Base-by-base conservation (phyloP, 2,888 invertebrate species). In the Anodontia alba region DNA sequence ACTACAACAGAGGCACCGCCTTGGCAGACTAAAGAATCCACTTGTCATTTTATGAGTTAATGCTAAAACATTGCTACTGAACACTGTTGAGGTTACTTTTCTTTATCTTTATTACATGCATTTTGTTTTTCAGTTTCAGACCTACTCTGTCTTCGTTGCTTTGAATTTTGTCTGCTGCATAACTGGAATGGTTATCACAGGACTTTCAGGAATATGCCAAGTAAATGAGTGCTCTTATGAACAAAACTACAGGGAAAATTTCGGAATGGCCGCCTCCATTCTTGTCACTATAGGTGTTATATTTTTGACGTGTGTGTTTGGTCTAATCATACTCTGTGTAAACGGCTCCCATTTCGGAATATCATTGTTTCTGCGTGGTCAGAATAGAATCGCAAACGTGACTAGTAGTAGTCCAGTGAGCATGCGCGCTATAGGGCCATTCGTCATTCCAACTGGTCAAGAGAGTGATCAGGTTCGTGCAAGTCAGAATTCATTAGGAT, bases 381-480 rank as follows among this genome's bases (percentile, higher is more conserved):
- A 62, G 20, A 62, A 62, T 33, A 62, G 62, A 33, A 62, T 62
- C 2, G 26, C 62, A 31, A 33, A 62, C 20, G n/a, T n/a, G 5
- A 54, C 23, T 10, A 62, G 62, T 29, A 57, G 57, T 26, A 62
- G 62, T 17, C 62, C 62, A 20, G 62, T 62, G 12, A 62, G 62
- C 17, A 33, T 33, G 31, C 15, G 33, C 5, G 62, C 29, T 17
- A 62, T 62, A 31, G 62, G 62, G 20, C 62, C 62, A 12, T 62
- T 62, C 20, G 5, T 62, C 2, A 62, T 62, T 33, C 62, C 62
- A 15, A 62, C 62, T 1, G 62, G 62, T 1, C 62, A 62, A 33
- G 62, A 62, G 1, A 33, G 33, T 20, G 62, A 62, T 17, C 2
- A 62, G 1, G 20, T 62, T 12, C 31, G 33, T 8, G 1, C 8